Evolutionary conservation across 2,888 invertebrate genomes (phyloP), one percentile per base, ranked within the genome.

Genomic region (Sinopyrophorus schimmeli): DNA sequence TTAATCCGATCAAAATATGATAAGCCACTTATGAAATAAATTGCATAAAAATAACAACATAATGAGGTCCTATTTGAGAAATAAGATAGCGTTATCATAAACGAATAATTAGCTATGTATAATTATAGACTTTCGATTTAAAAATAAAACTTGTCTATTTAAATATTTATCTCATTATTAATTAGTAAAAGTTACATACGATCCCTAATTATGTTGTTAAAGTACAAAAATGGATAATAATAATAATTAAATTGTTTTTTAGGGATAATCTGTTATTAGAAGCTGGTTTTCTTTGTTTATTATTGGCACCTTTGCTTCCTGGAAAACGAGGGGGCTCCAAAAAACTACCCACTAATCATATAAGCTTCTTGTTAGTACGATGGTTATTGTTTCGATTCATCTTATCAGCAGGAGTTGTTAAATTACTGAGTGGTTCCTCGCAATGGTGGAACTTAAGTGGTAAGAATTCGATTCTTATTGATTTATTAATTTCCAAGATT

Each of bases 381-480:
- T 89, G 89, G 87, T 74, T 89, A 5, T 74, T 86, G 3, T 88
- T 89, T 49, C 63, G 89, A 30, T 78, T 86, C 38, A 77, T 87
- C 75, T 84, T 89, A 67, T 81, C 85, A 2, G 81, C 81, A 3
- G 88, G 87, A 2, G 75, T 86, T 10, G 80, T 84, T 1, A 89
- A 89, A 69, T 73, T 89, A 23, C 79, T 80, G 23, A 83, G 83
- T 65, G 79, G 80, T 12, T 87, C 86, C 63, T 85, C 87, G 1
- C 77, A 83, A 20, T 89, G 89, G 89, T 89, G 89, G 88, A 80
- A 79, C 55, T 77, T 89, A 23, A 80, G 82, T 64, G 87, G 87
- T 87, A 74, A 58, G 59, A 11, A 5, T 16, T 17, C 12, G 9
- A 2, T 17, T 20, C 3, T 21, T 26, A 26, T 7, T 20, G 21